These are phyloP conservation scores for Drosophila saltans DNA, from an alignment of 1,140 invertebrate species.

Conservation along the genomic window DNA sequence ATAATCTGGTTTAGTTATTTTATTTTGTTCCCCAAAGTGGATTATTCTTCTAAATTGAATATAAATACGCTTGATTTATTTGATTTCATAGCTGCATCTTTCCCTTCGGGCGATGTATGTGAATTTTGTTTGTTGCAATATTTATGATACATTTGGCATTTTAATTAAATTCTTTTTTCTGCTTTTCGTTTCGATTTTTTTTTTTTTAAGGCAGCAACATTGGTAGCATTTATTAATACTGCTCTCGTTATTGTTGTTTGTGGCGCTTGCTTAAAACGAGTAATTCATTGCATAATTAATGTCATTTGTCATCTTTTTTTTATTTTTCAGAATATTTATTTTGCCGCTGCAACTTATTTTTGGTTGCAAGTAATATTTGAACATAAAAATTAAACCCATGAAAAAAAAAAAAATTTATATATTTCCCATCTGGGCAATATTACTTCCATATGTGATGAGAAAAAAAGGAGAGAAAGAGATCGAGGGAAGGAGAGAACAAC, in stretches of 20 bases:
- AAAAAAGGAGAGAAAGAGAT: background rate
- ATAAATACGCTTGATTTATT: constrained; percentile 45
- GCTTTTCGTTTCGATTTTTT: background rate
- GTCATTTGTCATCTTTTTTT: constrained; percentile 32
- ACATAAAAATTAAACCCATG: constrained; percentile 7
- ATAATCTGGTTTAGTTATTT: background rate
- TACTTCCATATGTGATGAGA: background rate
- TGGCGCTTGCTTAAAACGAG: constrained; percentile 39
- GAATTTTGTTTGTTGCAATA: constrained; percentile 49
- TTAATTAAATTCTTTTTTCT: constrained; percentile 71
- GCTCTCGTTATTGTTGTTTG: constrained; percentile 15
- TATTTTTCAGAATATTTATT: constrained; percentile 36
- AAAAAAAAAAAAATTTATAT: constrained; percentile 53
- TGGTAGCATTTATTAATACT: constrained; percentile 55
- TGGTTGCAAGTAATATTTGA: constrained; percentile 37
- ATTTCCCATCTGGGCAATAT: constrained; percentile 41
- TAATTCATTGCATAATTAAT: constrained; percentile 79
- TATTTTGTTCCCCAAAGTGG: background rate
- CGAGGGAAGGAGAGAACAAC: background rate
- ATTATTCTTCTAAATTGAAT: constrained; percentile 10
- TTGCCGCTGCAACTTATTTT: constrained; percentile 29
- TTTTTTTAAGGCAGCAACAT: constrained; percentile 1
- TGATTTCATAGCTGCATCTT: constrained; percentile 27
- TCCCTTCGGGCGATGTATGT: constrained; percentile 9
- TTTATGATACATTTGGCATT: constrained; percentile 75